Base-by-base conservation (phyloP, 1,140 invertebrate species). In the Drosophila auraria region DNA sequence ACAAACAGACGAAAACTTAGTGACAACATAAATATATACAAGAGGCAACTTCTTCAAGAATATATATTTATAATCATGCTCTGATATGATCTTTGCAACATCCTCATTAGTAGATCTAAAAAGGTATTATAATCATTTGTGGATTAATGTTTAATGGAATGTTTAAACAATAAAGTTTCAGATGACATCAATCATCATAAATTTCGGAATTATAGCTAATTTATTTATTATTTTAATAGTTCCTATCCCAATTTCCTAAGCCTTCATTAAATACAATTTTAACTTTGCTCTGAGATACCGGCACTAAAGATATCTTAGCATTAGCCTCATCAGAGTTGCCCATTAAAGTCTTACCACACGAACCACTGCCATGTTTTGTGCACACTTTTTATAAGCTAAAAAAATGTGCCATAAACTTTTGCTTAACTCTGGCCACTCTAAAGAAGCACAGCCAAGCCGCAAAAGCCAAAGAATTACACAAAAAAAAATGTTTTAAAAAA, bases 401-500 rank as follows among this genome's bases (percentile, higher is more conserved):
- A 68, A 73, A 78, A 53, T 70, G 63, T 74, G 44, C 49, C 58
- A 45, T 51, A 64, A 78, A 77, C 63, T 73, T 78, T 89, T 84
- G 23, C 42, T 11, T 38, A 78, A 69, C 68, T 71, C 73, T 87
- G 83, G 83, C 51, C 83, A 87, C 77, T 78, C 83, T 87, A 47
- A 78, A 69, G 65, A 65, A 80, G 66, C 80, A 72, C 49, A 77
- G 40, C 69, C 44, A 82, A 79, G 68, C 83, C 83, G 72, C 83
- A 78, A 83, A 87, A 80, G 64, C 80, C 71, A 71, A 83, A 57
- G 62, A 87, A 50, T 50, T 71, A 69, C 30, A 49, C 14, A 17
- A 66, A 42, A 42, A 47, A 56, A 62, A n/a, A 33, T 7, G 12
- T 23, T 38, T 45, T 30, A 40, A 44, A 14, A 12, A 56, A 56